Evolutionary conservation across 1,140 invertebrate genomes (phyloP).

Genomic region (Nixonia krombeini): DNA sequence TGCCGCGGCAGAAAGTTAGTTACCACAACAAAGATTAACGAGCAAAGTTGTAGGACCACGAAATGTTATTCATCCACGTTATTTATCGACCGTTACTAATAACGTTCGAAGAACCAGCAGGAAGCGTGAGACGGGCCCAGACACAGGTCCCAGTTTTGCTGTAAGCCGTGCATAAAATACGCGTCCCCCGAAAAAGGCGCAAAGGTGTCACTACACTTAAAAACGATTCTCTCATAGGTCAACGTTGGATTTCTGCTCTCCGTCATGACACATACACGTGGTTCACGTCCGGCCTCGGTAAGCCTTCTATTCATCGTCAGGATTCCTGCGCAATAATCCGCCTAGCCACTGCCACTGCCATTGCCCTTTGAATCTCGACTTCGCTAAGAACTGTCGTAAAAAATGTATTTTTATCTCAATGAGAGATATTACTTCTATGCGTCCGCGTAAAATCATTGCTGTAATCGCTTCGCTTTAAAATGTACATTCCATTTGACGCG

Average conservation of each 20-base stretch:
- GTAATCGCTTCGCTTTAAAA: too few species aligned
- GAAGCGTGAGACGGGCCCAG: too few species aligned
- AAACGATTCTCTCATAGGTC: slow-evolving; percentile 28
- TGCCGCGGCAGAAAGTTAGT: too few species aligned
- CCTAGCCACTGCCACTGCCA: slow-evolving; percentile 24
- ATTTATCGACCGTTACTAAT: slow-evolving; percentile 14
- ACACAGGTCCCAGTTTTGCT: too few species aligned
- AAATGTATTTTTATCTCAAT: slow-evolving; percentile 29
- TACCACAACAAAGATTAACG: too few species aligned
- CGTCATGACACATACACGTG: slow-evolving; percentile 17
- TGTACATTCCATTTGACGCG: too few species aligned
- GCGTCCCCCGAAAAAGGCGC: slow-evolving; percentile 23
- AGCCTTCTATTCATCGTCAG: slow-evolving; percentile 39
- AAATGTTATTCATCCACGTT: slow-evolving; percentile 5
- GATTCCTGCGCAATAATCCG: slow-evolving; percentile 21
- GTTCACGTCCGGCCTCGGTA: slow-evolving; percentile 30
- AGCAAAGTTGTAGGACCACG: too few species aligned
- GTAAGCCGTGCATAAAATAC: slow-evolving; percentile 18
- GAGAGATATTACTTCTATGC: slow-evolving; percentile 13
- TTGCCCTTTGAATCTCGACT: slow-evolving; percentile 24
- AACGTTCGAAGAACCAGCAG: too few species aligned
- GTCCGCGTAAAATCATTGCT: too few species aligned
- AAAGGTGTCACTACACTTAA: slow-evolving; percentile 36
- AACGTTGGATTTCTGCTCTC: slow-evolving; percentile 26
- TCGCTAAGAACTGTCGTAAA: slow-evolving; percentile 25